phyloP scores from a whole-genome alignment of 2,113 vertebrate species.

The Nothocercus julius region DNA sequence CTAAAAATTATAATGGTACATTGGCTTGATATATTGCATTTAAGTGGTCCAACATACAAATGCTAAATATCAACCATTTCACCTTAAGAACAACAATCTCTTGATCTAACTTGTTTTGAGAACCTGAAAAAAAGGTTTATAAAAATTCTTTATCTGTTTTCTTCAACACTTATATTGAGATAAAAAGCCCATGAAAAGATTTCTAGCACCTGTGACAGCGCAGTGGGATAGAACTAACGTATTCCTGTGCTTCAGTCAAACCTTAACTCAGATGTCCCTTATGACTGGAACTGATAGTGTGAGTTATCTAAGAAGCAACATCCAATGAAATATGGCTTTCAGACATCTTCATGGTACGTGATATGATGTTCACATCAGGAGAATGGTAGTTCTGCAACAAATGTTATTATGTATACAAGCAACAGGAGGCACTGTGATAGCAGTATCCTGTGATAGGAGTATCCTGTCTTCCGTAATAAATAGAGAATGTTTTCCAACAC shows the following conservation, averaged over 20 bases:
- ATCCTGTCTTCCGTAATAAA: background rate
- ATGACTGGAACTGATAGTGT: background rate
- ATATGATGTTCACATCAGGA: background rate
- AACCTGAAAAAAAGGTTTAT: background rate
- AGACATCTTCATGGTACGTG: background rate
- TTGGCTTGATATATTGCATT: background rate
- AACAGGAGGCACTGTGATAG: background rate
- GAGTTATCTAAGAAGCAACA: background rate
- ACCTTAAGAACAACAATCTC: background rate
- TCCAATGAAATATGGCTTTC: background rate
- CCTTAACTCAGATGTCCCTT: slow-evolving; percentile 1
- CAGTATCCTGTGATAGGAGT: background rate
- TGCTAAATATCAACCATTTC: background rate
- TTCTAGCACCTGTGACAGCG: background rate
- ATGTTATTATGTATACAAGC: background rate
- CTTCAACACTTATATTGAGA: background rate
- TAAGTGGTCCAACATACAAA: background rate
- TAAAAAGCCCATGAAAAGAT: background rate
- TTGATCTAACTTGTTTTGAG: background rate
- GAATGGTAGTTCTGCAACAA: background rate
- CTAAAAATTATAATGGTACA: background rate
- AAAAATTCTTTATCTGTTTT: background rate
- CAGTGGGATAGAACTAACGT: background rate
- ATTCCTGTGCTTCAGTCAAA: background rate
- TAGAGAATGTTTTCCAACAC: background rate